A percentile compares a stretch with the other conserved stretches of the same genome.
Conservation (phyloP, 2,888 invertebrate species). For the Lathronympha strigana region DNA sequence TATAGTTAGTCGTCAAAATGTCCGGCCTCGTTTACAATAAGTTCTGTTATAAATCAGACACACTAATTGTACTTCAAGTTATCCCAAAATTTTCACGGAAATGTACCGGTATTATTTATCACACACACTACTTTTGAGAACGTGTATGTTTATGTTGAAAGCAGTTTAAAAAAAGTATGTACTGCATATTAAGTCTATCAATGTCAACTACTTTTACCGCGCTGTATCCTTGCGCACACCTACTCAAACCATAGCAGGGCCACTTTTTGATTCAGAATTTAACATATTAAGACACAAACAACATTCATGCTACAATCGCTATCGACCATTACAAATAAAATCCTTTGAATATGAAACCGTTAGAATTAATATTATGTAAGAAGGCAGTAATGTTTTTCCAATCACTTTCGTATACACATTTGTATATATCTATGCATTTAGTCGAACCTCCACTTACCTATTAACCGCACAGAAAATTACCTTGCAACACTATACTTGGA, state of each 20-base stretch:
- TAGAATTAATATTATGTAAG: not conserved
- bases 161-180: constrained; percentile 14
- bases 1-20: not conserved
- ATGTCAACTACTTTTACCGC: constrained; percentile 26
- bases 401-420: not conserved
- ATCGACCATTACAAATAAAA: not conserved
- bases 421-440: not conserved
- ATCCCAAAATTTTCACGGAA: not conserved
- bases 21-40: not conserved
- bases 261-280: constrained; percentile 3
- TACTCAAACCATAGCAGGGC: not conserved
- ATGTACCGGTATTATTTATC: not conserved
- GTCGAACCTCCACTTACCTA: not conserved
- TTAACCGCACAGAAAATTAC: not conserved
- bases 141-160: not conserved
- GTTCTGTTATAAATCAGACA: constrained; percentile 2
- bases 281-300: not conserved
- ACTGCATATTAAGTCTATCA: constrained; percentile 7
- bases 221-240: constrained; percentile 11
- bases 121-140: not conserved
- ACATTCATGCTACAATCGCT: not conserved
- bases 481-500: not conserved
- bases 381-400: not conserved
- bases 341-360: not conserved
- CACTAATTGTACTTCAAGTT: constrained; percentile 5